phyloP scores from a whole-genome alignment of 2,797 vertebrate species.

The Clarias pachynema region DNA sequence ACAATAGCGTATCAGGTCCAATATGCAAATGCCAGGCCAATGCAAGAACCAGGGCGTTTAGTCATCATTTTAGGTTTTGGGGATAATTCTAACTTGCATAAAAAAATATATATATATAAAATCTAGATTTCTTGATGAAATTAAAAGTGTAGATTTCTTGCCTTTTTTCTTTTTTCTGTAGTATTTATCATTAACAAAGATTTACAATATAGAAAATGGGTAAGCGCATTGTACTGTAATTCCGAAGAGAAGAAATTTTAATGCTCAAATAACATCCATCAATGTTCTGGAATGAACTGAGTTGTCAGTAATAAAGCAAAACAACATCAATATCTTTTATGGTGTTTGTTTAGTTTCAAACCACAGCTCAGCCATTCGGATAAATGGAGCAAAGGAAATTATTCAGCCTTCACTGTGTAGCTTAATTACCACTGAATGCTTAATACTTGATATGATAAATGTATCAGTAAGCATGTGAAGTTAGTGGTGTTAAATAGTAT shows the following conservation, averaged over 20 bases:
- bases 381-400: not conserved
- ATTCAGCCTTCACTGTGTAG: constrained; percentile 28
- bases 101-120: not conserved
- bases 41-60: not conserved
- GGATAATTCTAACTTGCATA: not conserved
- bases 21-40: not conserved
- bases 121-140: not conserved
- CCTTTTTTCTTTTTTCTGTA: not conserved
- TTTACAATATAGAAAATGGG: not conserved
- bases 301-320: not conserved
- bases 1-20: not conserved
- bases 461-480: not conserved
- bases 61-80: not conserved
- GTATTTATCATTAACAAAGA: not conserved
- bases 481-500: not conserved
- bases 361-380: not conserved
- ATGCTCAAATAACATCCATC: not conserved
- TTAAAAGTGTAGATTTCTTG: not conserved
- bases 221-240: not conserved
- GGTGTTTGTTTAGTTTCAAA: not conserved
- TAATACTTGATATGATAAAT: not conserved
- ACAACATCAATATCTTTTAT: not conserved
- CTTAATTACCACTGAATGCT: constrained; percentile 64
- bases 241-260: not conserved
- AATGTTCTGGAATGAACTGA: not conserved